These are phyloP conservation scores for Sander vitreus DNA, from an alignment of 2,113 vertebrate species.

Conservation along the genomic window DNA sequence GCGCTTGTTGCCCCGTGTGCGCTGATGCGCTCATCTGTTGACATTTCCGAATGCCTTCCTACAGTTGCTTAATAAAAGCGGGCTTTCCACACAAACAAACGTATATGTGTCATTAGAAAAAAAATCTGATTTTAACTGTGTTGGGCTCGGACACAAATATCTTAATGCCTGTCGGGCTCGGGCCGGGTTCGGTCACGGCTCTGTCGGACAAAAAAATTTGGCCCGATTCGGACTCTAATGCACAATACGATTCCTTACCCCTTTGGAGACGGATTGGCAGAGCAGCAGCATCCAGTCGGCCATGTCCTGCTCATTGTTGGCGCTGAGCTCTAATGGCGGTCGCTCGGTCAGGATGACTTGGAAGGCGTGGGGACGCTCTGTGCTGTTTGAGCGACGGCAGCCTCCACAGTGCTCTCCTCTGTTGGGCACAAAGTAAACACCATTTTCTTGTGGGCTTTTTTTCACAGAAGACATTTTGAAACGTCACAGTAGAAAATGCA, in stretches of 20 bases:
- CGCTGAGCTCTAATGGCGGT: conserved; percentile 93
- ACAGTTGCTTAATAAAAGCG: too few relatives aligned
- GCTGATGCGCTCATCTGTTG: too few relatives aligned
- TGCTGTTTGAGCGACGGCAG: conserved; percentile 92
- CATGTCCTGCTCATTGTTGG: conserved; percentile 93
- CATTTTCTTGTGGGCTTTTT: not conserved
- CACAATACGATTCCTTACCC: conserved; percentile 83
- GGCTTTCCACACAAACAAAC: too few relatives aligned
- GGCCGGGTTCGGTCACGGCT: too few relatives aligned
- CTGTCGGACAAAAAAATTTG: too few relatives aligned
- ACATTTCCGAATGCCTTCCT: too few relatives aligned
- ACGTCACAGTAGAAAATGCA: not conserved
- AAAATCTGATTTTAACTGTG: too few relatives aligned
- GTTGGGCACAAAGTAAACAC: not conserved
- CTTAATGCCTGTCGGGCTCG: too few relatives aligned
- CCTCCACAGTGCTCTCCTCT: conserved; percentile 97
- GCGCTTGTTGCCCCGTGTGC: too few relatives aligned
- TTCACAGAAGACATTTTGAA: not conserved
- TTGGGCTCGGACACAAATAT: too few relatives aligned
- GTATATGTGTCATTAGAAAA: too few relatives aligned
- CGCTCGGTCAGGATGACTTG: conserved; percentile 94
- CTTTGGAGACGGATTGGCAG: conserved; percentile 97
- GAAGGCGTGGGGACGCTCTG: conserved; percentile 94
- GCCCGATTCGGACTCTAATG: not conserved
- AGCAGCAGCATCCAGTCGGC: conserved; percentile 97